Evolutionary conservation across 2,113 vertebrate species (phyloP).

Genomic region (Alectura lathami): DNA sequence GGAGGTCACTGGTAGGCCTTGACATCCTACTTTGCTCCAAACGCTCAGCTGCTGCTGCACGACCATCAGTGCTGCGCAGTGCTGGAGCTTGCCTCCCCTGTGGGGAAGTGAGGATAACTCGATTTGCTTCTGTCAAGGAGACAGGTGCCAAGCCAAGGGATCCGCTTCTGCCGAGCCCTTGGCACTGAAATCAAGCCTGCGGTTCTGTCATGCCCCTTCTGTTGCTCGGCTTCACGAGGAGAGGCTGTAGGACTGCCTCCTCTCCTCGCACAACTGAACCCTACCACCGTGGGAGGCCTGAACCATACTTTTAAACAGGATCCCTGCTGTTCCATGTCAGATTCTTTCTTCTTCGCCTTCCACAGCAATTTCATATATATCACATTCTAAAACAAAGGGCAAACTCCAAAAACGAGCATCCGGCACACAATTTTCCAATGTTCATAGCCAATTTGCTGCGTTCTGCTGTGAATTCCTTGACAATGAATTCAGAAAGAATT

Average conservation of each 20-base stretch:
- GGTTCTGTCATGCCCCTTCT: slow-evolving; percentile 60
- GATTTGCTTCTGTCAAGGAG: slow-evolving; percentile 61
- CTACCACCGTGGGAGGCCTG: slow-evolving; percentile 23
- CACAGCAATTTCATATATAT: slow-evolving; percentile 60
- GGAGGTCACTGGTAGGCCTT: background rate
- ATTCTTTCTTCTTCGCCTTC: slow-evolving; percentile 53
- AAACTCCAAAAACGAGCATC: slow-evolving; percentile 55
- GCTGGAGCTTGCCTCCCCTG: slow-evolving; percentile 24
- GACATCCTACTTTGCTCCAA: slow-evolving; percentile 41
- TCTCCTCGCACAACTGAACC: background rate
- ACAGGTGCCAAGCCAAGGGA: slow-evolving; percentile 60
- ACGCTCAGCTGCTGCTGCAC: slow-evolving; percentile 55
- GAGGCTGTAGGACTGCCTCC: slow-evolving; percentile 18
- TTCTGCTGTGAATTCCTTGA: slow-evolving; percentile 43
- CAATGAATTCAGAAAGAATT: slow-evolving; percentile 8
- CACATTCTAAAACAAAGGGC: slow-evolving; percentile 52
- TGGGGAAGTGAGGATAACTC: slow-evolving; percentile 33
- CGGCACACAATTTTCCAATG: slow-evolving; percentile 32
- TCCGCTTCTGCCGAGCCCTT: slow-evolving; percentile 54
- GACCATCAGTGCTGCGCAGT: background rate
- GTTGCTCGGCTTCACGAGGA: slow-evolving; percentile 63
- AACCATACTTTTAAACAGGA: slow-evolving; percentile 59
- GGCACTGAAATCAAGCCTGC: slow-evolving; percentile 56
- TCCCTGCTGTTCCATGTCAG: slow-evolving; percentile 60
- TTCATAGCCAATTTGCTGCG: slow-evolving; percentile 50